phyloP scores from a whole-genome alignment of 2,113 vertebrate genomes.

The Sardina pilchardus region DNA sequence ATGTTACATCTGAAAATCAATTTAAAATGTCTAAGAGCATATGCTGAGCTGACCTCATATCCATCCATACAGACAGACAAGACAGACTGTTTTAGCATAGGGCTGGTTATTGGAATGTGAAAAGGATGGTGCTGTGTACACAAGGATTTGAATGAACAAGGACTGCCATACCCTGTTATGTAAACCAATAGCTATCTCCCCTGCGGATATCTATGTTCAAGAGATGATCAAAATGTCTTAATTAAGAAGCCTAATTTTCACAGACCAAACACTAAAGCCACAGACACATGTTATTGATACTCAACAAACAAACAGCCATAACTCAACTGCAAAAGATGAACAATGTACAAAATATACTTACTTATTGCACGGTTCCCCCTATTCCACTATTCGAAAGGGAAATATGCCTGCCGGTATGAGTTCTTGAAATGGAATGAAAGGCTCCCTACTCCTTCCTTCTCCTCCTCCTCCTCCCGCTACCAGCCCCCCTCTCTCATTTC shows the following conservation, averaged over 20 bases:
- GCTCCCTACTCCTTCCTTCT: not conserved
- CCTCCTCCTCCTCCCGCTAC: constrained; percentile 4
- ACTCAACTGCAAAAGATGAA: not conserved
- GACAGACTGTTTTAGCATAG: not conserved
- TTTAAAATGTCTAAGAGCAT: not conserved
- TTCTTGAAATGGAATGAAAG: constrained; percentile 22
- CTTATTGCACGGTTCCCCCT: constrained; percentile 18
- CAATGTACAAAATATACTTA: not conserved
- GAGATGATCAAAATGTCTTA: not conserved
- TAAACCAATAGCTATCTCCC: not conserved
- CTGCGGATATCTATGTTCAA: not conserved
- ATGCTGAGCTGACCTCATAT: not conserved
- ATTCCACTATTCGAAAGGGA: not conserved
- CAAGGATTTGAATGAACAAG: not conserved
- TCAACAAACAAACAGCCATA: not conserved
- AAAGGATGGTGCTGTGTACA: not conserved
- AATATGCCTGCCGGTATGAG: constrained; percentile 21
- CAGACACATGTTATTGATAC: not conserved
- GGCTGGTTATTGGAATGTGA: not conserved
- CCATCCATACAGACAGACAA: not conserved
- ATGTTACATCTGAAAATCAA: not conserved
- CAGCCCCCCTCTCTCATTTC: not conserved
- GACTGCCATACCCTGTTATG: not conserved
- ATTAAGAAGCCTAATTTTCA: not conserved
- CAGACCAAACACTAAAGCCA: not conserved